phyloP scores from a whole-genome alignment of 2,888 invertebrate genomes.

The Drosophila picticornis region DNA sequence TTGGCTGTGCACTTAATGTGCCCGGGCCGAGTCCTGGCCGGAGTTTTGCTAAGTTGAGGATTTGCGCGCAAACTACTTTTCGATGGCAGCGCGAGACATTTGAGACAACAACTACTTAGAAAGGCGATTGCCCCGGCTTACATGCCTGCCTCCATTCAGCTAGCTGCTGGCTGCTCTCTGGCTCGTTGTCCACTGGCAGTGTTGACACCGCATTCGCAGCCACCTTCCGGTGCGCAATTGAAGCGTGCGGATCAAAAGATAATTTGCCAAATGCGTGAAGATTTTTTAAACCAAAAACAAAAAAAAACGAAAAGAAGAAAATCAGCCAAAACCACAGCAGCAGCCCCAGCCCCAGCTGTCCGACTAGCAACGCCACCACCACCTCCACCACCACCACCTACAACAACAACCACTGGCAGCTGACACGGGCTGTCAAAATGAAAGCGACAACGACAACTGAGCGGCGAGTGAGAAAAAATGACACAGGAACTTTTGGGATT shows the following conservation, averaged over 20 bases:
- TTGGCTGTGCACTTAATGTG: conserved; percentile 75
- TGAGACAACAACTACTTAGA: conserved; percentile 83
- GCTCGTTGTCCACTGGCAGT: conserved; percentile 28
- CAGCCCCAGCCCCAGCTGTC: conserved; percentile 3
- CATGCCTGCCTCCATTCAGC: conserved; percentile 6
- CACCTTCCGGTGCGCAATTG: conserved; percentile 62
- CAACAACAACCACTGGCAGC: conserved; percentile 43
- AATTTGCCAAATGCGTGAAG: conserved; percentile 83
- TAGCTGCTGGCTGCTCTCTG: conserved; percentile 21
- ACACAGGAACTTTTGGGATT: conserved; percentile 82
- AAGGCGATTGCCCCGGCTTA: conserved; percentile 83
- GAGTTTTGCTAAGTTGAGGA: conserved; percentile 79
- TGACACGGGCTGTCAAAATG: conserved; percentile 77
- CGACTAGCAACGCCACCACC: conserved; percentile 2
- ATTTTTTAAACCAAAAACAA: conserved; percentile 61
- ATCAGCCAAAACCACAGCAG: conserved; percentile 28
- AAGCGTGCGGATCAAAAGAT: conserved; percentile 84
- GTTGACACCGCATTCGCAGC: conserved; percentile 65
- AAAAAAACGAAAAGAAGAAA: conserved; percentile 33
- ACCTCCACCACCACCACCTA: conserved; percentile 18
- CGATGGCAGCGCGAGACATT: conserved; percentile 66
- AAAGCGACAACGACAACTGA: conserved; percentile 69
- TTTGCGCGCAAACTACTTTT: conserved; percentile 82
- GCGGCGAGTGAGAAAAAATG: conserved; percentile 65
- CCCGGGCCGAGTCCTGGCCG: conserved; percentile 37